Percentiles rank a stretch among this genome's conserved stretches.
Conservation (phyloP, 2,888 invertebrate species). For the Spilosoma lubricipeda region DNA sequence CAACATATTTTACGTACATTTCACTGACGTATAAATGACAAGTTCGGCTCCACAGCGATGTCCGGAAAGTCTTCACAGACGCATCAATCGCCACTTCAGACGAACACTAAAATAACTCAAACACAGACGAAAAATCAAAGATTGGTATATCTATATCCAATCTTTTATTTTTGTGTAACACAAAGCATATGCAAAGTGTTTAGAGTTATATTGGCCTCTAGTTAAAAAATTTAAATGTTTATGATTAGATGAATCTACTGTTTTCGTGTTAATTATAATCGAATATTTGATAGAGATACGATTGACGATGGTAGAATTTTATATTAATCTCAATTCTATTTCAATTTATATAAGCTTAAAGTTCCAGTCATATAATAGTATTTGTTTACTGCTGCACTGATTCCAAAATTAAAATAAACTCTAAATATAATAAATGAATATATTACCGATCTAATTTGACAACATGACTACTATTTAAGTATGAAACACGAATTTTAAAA, state of each 20-base stretch:
- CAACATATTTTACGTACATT: background rate
- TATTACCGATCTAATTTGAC: too few relatives aligned
- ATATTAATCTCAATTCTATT: background rate
- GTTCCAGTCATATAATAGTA: background rate
- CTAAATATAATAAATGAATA: too few relatives aligned
- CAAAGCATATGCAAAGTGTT: conserved; percentile 64
- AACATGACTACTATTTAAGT: background rate
- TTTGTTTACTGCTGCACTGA: background rate
- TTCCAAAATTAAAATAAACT: too few relatives aligned
- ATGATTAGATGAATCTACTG: too few relatives aligned
- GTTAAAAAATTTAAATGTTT: background rate
- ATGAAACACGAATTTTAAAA: background rate
- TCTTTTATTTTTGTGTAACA: conserved; percentile 59
- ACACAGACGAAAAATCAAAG: conserved; percentile 64
- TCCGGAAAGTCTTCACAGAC: conserved; percentile 65
- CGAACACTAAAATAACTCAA: conserved; percentile 68
- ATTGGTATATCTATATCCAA: conserved; percentile 67
- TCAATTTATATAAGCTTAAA: too few relatives aligned
- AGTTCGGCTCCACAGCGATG: conserved; percentile 18
- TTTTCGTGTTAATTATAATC: too few relatives aligned
- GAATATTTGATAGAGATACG: background rate
- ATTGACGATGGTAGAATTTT: background rate
- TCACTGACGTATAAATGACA: conserved; percentile 10
- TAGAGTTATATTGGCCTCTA: conserved; percentile 62
- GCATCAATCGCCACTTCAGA: conserved; percentile 69